These are phyloP conservation scores for Siderastrea radians DNA, from an alignment of 92 coral and sea anemone species.

Conservation along the genomic window DNA sequence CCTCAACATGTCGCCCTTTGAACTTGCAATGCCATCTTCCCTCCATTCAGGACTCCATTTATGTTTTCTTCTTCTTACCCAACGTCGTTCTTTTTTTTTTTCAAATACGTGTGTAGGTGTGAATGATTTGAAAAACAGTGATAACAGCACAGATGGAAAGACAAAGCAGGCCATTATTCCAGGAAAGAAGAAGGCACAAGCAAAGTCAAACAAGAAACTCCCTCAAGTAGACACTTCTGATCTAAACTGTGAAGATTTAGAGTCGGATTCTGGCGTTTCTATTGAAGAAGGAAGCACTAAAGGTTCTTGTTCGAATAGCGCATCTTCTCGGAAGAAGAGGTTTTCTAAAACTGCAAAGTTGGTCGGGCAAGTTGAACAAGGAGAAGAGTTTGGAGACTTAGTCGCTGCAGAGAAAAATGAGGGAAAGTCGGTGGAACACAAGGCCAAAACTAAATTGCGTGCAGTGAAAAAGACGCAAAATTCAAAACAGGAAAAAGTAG, in stretches of 20 bases:
- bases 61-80: too few relatives aligned
- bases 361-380: slow-evolving; percentile 7
- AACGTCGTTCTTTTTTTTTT: not conserved
- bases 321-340: slow-evolving; percentile 6
- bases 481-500: slow-evolving; percentile 8
- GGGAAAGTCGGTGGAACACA: not conserved
- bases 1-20: too few relatives aligned
- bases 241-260: not conserved
- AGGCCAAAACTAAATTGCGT: not conserved
- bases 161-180: not conserved
- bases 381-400: slow-evolving; percentile 4
- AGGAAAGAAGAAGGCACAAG: slow-evolving; percentile 4
- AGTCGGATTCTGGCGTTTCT: slow-evolving; percentile 50
- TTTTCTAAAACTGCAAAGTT: slow-evolving; percentile 27
- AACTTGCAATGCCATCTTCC: too few relatives aligned
- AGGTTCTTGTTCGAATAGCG: not conserved
- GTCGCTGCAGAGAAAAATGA: not conserved
- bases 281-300: slow-evolving; percentile 1
- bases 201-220: not conserved
- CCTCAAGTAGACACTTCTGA: not conserved
- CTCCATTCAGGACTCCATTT: too few relatives aligned
- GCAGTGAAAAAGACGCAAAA: not conserved
- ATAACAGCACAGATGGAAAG: not conserved
- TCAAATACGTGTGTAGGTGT: not conserved
- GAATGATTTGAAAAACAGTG: not conserved